A percentile compares a stretch with the other conserved stretches of the same genome.
Conservation (phyloP, 2,797 vertebrate species). For the Vireo griseus region DNA sequence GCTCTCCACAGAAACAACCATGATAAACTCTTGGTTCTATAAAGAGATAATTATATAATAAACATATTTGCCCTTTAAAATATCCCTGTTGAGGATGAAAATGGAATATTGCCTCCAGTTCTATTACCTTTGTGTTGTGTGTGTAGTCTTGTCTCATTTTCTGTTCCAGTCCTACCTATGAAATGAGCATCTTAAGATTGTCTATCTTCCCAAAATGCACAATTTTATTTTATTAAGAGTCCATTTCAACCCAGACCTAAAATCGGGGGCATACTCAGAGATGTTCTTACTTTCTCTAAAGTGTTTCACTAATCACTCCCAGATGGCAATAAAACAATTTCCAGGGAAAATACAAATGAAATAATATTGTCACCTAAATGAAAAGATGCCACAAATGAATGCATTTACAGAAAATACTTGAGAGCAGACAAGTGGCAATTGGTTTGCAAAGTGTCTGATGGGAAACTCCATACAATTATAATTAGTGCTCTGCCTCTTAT, state of each 20-base stretch:
- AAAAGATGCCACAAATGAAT: constrained; percentile 48
- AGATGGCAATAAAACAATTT: constrained; percentile 31
- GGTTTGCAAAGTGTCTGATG: constrained; percentile 47
- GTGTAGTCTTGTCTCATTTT: neutral
- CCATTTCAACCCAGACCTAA: neutral
- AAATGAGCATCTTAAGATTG: neutral
- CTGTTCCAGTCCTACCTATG: neutral
- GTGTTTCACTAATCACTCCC: constrained; percentile 26
- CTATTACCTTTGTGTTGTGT: neutral
- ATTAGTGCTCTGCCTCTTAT: constrained; percentile 53
- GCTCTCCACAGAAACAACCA: neutral
- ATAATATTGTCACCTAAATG: constrained; percentile 41
- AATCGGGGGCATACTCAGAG: neutral
- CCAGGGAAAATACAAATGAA: constrained; percentile 32
- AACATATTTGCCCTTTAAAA: neutral
- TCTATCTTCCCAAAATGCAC: neutral
- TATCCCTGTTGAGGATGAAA: neutral
- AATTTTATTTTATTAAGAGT: constrained; percentile 4
- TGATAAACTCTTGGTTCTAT: neutral
- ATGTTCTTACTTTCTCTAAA: neutral
- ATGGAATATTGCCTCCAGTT: neutral
- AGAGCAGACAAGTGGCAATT: constrained; percentile 54
- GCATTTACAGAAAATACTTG: constrained; percentile 53
- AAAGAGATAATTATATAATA: neutral
- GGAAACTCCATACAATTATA: constrained; percentile 49